Evolutionary conservation across 2,797 vertebrate species (phyloP), one percentile per base, ranked within the genome.

Genomic region (Parambassis ranga): DNA sequence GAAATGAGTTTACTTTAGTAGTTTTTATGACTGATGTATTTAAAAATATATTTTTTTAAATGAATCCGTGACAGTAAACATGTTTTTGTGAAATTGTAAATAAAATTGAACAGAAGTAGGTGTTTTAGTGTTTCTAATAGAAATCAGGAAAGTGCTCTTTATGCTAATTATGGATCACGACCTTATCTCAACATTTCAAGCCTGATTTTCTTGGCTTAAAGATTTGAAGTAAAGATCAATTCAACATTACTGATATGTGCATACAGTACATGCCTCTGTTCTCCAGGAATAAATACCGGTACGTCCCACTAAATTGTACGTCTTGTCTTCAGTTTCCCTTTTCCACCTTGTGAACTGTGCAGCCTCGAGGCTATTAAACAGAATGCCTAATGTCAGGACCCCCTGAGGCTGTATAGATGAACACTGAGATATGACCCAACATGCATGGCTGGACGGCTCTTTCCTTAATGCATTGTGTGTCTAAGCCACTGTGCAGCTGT

Each of bases 361-460:
- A 32, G 58, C 41, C 57, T 53, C 1, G 9, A 57, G 41, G 43
- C 69, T 77, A 68, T 65, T 59, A 66, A 8, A 59, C 58, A 59
- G n/a, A 63, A 71, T 38, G 56, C 26, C 20, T 75, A 14, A 71
- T 59, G 38, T 32, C 24, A 55, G 3, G 31, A 59, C 6, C 5
- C 49, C 58, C 46, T 4, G 3, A 49, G 53, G 67, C 60, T 66
- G 5, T 64, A 65, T 42, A 41, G 46, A 19, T 48, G 10, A 48
- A 46, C 15, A 31, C 39, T 39, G 9, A 15, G 36, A 58, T 53
- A 48, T 47, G 53, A 68, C 59, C 57, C 71, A 65, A 64, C 19
- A 5, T 30, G 42, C 64, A 77, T 57, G 60, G 55, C 74, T 64
- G 46, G 55, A 67, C 51, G 1, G 24, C 14, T 33, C 28, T 33